phyloP scores from a whole-genome alignment of 2,888 invertebrate species.

The Drepanosiphum platanoidis region DNA sequence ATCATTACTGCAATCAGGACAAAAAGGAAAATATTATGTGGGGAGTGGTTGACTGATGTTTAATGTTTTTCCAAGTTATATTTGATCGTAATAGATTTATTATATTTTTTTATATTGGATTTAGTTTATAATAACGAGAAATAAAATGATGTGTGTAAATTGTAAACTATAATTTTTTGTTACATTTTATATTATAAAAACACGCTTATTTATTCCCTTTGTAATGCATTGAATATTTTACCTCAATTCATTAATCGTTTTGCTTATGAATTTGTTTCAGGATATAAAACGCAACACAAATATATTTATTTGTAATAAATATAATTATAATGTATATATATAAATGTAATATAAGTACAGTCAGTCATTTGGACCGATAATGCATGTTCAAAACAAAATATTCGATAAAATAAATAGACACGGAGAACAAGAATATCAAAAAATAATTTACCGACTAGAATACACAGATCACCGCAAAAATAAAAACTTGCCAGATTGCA shows the following conservation, averaged over 20 bases:
- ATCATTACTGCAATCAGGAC: no score
- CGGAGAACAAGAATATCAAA: constrained; percentile 9
- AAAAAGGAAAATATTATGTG: not conserved
- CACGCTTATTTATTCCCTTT: not conserved
- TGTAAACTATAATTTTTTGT: constrained; percentile 8
- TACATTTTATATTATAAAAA: constrained; percentile 26
- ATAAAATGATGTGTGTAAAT: not conserved
- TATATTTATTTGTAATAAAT: constrained; percentile 3
- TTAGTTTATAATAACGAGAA: not conserved
- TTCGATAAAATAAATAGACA: not conserved
- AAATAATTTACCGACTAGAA: not conserved
- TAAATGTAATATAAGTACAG: not conserved
- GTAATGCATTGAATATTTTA: constrained; percentile 25
- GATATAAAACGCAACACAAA: constrained; percentile 12
- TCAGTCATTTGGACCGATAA: not conserved
- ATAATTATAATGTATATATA: constrained; percentile 3
- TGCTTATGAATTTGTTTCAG: not conserved
- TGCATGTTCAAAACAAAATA: not conserved
- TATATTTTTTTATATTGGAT: constrained; percentile 18
- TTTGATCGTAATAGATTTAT: constrained; percentile 5
- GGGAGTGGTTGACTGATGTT: not conserved
- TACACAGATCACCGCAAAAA: not conserved
- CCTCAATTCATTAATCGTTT: no score
- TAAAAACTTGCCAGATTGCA: constrained; percentile 7
- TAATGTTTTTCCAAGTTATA: not conserved